Percentiles rank a stretch among this genome's conserved stretches.
Conservation (phyloP, 2,113 vertebrate genomes). For the Aix galericulata region DNA sequence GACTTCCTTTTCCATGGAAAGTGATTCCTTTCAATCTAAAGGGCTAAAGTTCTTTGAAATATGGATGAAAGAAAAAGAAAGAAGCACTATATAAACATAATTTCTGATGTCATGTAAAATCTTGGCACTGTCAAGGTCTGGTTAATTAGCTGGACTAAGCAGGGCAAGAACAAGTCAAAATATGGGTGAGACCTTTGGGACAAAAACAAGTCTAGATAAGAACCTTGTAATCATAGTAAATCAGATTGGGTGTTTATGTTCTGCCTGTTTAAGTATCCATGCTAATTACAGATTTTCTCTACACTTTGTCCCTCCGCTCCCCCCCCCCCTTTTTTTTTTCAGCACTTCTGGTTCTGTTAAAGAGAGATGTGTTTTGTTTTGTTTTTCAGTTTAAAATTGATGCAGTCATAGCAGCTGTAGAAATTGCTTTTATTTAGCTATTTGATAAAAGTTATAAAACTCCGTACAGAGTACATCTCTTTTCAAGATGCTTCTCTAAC, state of each 20-base stretch:
- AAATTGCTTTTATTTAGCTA: conserved; percentile 8
- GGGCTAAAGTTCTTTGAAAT: not conserved
- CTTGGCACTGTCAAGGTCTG: not conserved
- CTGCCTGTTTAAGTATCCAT: not conserved
- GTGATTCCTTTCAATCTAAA: not conserved
- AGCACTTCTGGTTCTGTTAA: not conserved
- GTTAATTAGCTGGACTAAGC: not conserved
- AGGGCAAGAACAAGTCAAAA: not conserved
- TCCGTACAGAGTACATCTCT: not conserved
- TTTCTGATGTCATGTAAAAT: not conserved
- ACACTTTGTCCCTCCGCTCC: not conserved
- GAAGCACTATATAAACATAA: not conserved
- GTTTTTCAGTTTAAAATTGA: not conserved
- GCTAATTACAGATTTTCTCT: not conserved
- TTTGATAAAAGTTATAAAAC: not conserved
- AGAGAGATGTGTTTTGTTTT: not conserved
- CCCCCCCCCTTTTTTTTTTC: not conserved
- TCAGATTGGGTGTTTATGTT: not conserved
- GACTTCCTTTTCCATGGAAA: not conserved
- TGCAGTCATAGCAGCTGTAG: not conserved
- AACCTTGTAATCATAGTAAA: not conserved
- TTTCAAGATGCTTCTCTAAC: not conserved
- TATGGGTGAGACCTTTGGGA: not conserved
- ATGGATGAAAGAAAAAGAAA: not conserved
- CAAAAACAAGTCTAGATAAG: not conserved